A percentile compares a stretch with the other conserved stretches of the same genome.
Evolutionary conservation across 2,797 vertebrate species (phyloP).

Genomic region (Kryptolebias ocellatus): DNA sequence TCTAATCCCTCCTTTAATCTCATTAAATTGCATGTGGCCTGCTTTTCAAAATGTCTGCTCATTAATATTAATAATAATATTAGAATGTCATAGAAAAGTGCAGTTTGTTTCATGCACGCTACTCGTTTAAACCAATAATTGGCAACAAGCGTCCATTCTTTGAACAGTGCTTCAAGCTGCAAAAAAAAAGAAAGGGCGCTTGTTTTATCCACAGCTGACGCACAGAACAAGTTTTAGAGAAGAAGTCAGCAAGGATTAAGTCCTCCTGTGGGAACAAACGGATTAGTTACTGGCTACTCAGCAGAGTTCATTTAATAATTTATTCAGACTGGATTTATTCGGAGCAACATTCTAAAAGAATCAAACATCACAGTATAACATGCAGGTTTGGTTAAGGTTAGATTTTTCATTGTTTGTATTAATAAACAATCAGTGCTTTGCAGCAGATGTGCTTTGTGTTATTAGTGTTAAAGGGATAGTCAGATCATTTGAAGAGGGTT

Average conservation of each 20-base stretch:
- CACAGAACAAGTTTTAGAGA: conserved; percentile 22
- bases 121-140: neutral
- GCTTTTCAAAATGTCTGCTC: conserved; percentile 26
- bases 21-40: conserved; percentile 18
- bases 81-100: neutral
- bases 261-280: conserved; percentile 54
- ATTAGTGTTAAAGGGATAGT: neutral
- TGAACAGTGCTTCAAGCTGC: neutral
- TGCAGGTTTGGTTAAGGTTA: conserved; percentile 11
- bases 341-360: conserved; percentile 34
- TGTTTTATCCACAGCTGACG: conserved; percentile 35
- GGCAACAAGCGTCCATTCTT: neutral
- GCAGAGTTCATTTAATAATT: conserved; percentile 63
- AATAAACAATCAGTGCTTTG: neutral
- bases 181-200: neutral
- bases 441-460: neutral
- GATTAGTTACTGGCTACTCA: conserved; percentile 64
- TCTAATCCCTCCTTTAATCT: conserved; percentile 54
- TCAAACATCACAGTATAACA: conserved; percentile 17
- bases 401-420: neutral
- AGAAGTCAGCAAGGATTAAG: conserved; percentile 63
- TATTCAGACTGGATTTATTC: conserved; percentile 62
- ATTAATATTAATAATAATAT: neutral
- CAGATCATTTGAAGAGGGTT: too few relatives aligned
- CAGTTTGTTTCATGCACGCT: neutral